Evolutionary conservation across 2,888 invertebrate genomes (phyloP).

Genomic region (Parnassius apollo): DNA sequence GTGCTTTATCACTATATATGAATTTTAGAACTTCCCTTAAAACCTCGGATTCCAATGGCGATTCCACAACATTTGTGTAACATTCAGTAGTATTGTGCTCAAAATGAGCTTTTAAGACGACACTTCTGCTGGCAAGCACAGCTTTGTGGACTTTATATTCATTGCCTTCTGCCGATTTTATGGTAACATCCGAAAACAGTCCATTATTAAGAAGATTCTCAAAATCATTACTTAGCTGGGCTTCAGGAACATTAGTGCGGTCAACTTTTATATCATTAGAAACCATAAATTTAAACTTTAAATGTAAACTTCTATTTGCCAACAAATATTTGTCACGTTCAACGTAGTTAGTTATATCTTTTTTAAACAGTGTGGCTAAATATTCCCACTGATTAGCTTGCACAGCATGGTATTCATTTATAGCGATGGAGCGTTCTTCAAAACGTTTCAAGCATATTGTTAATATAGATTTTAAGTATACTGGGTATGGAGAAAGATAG

Average conservation of each 20-base stretch:
- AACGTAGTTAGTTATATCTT: conserved; percentile 60
- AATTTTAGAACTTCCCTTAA: conserved; percentile 64
- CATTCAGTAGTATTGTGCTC: conserved; percentile 71
- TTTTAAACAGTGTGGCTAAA: conserved; percentile 63
- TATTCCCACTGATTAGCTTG: conserved; percentile 74
- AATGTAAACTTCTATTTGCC: conserved; percentile 63
- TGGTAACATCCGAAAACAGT: conserved; percentile 65
- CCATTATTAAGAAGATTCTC: conserved; percentile 64
- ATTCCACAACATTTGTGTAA: conserved; percentile 62
- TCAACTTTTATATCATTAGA: conserved; percentile 68
- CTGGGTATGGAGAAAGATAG: conserved; percentile 60
- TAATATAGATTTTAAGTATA: conserved; percentile 65
- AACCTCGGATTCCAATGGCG: conserved; percentile 64
- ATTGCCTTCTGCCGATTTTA: conserved; percentile 63
- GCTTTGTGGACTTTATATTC: conserved; percentile 71
- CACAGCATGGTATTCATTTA: conserved; percentile 67
- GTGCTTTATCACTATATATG: conserved; percentile 71
- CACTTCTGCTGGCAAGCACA: conserved; percentile 67
- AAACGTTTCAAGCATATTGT: conserved; percentile 67
- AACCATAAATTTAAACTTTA: conserved; percentile 70
- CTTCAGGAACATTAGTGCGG: conserved; percentile 51
- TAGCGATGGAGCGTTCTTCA: conserved; percentile 67
- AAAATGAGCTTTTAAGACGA: conserved; percentile 70
- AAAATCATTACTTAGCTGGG: conserved; percentile 66
- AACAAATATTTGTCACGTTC: conserved; percentile 59